Conservation (phyloP, 2,797 vertebrate species). For the Trematomus bernacchii region DNA sequence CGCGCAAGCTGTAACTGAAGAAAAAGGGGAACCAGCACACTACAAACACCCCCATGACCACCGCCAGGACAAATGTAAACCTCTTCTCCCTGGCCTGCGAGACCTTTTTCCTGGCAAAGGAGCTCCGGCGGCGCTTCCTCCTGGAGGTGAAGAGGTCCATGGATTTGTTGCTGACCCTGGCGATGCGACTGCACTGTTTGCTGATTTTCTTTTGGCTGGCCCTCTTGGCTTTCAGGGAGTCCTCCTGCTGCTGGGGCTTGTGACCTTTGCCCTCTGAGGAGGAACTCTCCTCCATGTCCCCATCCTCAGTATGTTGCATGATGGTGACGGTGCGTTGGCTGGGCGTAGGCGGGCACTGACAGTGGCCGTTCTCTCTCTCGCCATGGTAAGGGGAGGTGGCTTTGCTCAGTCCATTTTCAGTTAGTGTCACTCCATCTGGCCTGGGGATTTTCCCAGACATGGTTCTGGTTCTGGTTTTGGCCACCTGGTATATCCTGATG, state of each 20-base stretch:
- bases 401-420: conserved; percentile 89
- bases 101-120: conserved; percentile 88
- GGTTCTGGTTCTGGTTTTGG: conserved; percentile 92
- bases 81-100: conserved; percentile 94
- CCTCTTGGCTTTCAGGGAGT: conserved; percentile 69
- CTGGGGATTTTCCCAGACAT: conserved; percentile 87
- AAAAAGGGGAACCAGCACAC: conserved; percentile 97
- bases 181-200: conserved; percentile 86
- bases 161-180: conserved; percentile 91
- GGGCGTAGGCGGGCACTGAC: conserved; percentile 80
- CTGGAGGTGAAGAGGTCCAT: conserved; percentile 91
- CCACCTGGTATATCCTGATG: conserved; percentile 94
- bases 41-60: conserved; percentile 97
- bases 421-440: conserved; percentile 85
- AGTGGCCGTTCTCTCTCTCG: conserved; percentile 88
- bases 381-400: conserved; percentile 75
- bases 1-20: conserved; percentile 94
- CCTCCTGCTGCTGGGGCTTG: conserved; percentile 56
- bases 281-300: conserved; percentile 90
- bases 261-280: conserved; percentile 88
- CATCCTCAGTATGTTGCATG: conserved; percentile 80
- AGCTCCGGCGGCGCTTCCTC: conserved; percentile 87
- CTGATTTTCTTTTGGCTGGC: conserved; percentile 76
- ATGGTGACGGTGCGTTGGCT: conserved; percentile 71
- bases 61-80: conserved; percentile 94